These are phyloP conservation scores for Tenthredo amoena DNA, from an alignment of 2,888 invertebrate species.

Conservation along the genomic window DNA sequence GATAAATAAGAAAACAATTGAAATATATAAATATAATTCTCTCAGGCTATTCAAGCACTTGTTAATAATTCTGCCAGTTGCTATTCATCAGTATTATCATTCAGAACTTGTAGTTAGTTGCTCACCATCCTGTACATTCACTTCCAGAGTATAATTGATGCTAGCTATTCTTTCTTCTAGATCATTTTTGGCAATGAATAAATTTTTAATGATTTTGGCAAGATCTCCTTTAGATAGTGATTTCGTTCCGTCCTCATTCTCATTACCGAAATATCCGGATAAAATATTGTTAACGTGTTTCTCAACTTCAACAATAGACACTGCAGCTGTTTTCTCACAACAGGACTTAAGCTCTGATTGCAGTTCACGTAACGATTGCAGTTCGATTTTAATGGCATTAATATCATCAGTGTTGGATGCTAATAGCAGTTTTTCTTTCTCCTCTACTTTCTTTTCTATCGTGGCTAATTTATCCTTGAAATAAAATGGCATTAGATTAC, in stretches of 20 bases:
- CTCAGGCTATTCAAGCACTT: not conserved
- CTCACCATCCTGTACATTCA: constrained; percentile 69
- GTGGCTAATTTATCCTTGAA: constrained; percentile 64
- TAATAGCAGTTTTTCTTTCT: constrained; percentile 54
- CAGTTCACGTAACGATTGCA: constrained; percentile 65
- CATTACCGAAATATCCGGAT: constrained; percentile 65
- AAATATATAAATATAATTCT: not conserved
- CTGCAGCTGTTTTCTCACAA: constrained; percentile 61
- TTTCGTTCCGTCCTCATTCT: not conserved
- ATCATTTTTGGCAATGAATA: constrained; percentile 83
- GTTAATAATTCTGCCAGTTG: not conserved
- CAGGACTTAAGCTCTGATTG: constrained; percentile 68
- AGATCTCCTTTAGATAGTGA: constrained; percentile 64
- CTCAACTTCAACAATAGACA: constrained; percentile 61
- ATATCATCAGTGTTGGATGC: constrained; percentile 63
- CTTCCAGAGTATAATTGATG: constrained; percentile 78
- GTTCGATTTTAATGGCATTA: constrained; percentile 66
- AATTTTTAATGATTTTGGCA: constrained; percentile 69
- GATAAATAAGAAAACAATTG: not conserved
- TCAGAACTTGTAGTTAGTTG: not conserved
- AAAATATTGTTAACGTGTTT: constrained; percentile 65
- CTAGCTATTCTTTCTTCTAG: constrained; percentile 81
- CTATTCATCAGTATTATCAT: not conserved
- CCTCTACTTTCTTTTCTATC: constrained; percentile 62
- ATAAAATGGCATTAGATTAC: constrained; percentile 28